Base-by-base conservation (phyloP, 1,140 invertebrate genomes). In the Pseudomyrmex gracilis region DNA sequence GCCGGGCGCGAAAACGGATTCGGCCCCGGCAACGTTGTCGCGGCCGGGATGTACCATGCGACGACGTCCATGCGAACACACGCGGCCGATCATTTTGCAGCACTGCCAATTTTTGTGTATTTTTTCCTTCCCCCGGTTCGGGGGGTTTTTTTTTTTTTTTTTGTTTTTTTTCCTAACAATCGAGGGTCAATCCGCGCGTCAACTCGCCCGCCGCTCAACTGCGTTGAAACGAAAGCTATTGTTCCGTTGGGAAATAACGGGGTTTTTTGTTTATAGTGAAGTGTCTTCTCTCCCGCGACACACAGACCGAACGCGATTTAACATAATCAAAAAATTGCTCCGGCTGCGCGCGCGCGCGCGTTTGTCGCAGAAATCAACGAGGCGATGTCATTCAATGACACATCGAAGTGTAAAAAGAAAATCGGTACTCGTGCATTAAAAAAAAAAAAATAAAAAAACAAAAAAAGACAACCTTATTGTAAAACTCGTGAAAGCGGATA, bases 181-280 rank as follows among this genome's bases (percentile, higher is more conserved):
- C 78, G 70, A 74, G 57, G 70, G 78, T 82, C 76, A 80, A 83
- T 80, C 63, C 84, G 68, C 49, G 74, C 84, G 66, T 61, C 74
- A 73, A 57, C 70, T 73, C 85, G 76, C 76, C 66, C 76, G 64
- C 76, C 76, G 76, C 45, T 80, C 76, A 70, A 58, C 76, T 80
- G 49, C 67, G 20, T 34, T 43, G 76, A 70, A 80, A 80, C 76
- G 76, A 80, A 80, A 80, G 63, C 53, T 82, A 53, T 58, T 51
- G 63, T 61, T 83, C 73, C 73, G 87, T 85, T 90, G 84, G 82
- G 87, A 89, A 90, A 90, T 90, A 90, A 90, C 89, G 86, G 89
- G 84, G 83, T 82, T 84, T 73, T 84, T 84, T 67, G 74, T 70
- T 80, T 60, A 63, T 74, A 66, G 76, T 20, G 49, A 70, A 58